phyloP scores from a whole-genome alignment of 2,888 invertebrate genomes.

The Microplitis manilae region DNA sequence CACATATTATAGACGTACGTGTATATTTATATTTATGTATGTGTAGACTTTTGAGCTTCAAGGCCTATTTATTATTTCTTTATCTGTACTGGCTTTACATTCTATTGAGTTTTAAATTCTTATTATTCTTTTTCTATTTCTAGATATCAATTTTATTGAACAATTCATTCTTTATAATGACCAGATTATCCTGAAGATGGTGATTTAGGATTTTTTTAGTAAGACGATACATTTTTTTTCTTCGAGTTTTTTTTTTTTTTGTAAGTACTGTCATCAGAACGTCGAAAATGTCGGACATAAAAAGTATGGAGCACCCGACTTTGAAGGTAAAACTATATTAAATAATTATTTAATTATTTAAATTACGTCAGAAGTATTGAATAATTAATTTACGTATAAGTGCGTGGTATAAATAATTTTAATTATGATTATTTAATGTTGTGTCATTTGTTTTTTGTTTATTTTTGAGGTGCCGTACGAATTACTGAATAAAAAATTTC shows the following conservation, averaged over 20 bases:
- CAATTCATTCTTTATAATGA: neutral
- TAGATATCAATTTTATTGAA: neutral
- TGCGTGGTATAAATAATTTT: neutral
- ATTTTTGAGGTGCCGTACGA: conserved; percentile 92
- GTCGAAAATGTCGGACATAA: conserved; percentile 85
- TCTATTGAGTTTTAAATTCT: no score
- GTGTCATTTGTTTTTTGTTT: neutral
- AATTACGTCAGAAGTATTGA: neutral
- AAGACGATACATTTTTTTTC: conserved; percentile 16
- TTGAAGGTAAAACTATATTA: conserved; percentile 80
- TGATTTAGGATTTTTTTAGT: conserved; percentile 25
- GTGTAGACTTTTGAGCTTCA: neutral
- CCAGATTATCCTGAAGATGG: neutral
- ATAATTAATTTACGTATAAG: neutral
- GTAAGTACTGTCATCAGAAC: conserved; percentile 37
- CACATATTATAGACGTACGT: neutral
- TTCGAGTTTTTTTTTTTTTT: conserved; percentile 25
- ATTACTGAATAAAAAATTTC: conserved; percentile 96
- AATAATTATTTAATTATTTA: conserved; percentile 13
- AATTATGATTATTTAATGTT: neutral
- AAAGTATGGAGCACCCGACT: conserved; percentile 95
- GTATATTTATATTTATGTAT: neutral
- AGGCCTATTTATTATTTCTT: neutral
- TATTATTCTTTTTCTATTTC: no score
- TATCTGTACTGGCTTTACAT: neutral